Conservation (phyloP, 2,113 vertebrate genomes). For the Oriolus oriolus region DNA sequence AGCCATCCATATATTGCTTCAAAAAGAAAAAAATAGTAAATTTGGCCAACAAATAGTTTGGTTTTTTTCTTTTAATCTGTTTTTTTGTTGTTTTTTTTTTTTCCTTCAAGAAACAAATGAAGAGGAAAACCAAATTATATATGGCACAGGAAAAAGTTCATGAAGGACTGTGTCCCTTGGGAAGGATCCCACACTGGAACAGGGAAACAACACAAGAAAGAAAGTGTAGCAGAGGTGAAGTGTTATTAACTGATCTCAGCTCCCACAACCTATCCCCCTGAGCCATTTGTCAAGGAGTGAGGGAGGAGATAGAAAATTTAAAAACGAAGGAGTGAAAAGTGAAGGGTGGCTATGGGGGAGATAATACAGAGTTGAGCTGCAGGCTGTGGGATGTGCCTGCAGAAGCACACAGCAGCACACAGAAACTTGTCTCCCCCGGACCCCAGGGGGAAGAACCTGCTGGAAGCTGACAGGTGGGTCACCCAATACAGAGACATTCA, state of each 20-base stretch:
- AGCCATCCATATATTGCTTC: neutral
- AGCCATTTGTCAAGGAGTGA: rapidly evolving
- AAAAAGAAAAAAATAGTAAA: neutral
- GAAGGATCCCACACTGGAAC: neutral
- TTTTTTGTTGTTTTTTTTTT: neutral
- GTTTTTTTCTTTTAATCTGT: neutral
- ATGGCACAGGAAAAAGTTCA: neutral
- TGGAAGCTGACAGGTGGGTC: too few species aligned
- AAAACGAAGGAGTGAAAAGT: neutral
- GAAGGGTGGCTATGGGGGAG: too few species aligned
- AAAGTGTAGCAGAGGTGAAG: neutral
- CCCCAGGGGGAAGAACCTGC: too few species aligned
- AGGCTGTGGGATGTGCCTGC: too few species aligned
- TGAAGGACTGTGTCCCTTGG: neutral
- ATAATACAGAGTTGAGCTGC: too few species aligned
- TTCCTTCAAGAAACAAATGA: neutral
- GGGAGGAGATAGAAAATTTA: neutral
- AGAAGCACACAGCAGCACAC: too few species aligned
- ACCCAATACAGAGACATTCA: too few species aligned
- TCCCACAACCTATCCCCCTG: neutral
- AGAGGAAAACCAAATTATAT: neutral
- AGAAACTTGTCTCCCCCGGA: too few species aligned
- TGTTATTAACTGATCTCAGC: neutral
- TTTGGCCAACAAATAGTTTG: neutral
- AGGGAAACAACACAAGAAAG: neutral